phyloP scores from a whole-genome alignment of 2,888 invertebrate species.

The Tanypteryx hageni region DNA sequence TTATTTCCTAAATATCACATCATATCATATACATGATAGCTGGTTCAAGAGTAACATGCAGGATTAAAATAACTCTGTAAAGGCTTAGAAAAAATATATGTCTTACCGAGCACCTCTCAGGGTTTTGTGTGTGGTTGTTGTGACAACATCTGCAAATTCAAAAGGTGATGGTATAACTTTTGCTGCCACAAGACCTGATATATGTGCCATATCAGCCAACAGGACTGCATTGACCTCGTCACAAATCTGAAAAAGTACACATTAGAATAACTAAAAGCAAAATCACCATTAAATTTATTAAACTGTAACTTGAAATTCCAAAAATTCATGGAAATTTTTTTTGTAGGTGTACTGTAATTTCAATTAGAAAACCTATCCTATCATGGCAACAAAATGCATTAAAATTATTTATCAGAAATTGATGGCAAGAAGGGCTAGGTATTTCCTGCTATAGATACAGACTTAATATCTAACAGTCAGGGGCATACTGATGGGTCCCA shows the following conservation, averaged over 20 bases:
- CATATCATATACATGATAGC: too few relatives aligned
- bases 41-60: too few relatives aligned
- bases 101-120: constrained; percentile 77
- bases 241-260: constrained; percentile 73
- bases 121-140: constrained; percentile 80
- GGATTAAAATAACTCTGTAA: too few relatives aligned
- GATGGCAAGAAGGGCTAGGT: not conserved
- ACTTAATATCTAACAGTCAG: too few relatives aligned
- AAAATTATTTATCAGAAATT: not conserved
- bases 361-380: not conserved
- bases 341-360: too few relatives aligned
- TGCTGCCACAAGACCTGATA: constrained; percentile 79
- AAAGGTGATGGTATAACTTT: constrained; percentile 78
- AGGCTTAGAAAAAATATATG: not conserved
- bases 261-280: not conserved
- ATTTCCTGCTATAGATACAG: too few relatives aligned
- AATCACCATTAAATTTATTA: not conserved
- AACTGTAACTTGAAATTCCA: not conserved
- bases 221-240: constrained; percentile 76
- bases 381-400: not conserved
- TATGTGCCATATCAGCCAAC: constrained; percentile 81
- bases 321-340: not conserved
- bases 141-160: constrained; percentile 79
- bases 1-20: too few relatives aligned
- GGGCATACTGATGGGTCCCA: too few relatives aligned